Evolutionary conservation across 1,140 invertebrate species (phyloP).

Genomic region (Lasaia peninsularis): DNA sequence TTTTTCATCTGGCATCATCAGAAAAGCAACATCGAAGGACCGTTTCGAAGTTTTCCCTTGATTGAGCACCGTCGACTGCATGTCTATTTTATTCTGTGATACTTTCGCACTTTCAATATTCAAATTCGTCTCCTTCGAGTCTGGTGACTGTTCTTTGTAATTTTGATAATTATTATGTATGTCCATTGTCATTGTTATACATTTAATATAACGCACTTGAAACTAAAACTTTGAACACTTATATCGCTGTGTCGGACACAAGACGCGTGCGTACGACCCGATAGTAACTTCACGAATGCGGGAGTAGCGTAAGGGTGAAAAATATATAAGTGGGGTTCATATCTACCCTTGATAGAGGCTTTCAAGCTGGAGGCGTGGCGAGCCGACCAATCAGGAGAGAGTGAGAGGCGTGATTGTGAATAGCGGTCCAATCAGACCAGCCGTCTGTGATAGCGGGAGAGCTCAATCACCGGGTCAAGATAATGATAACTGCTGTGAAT

Average conservation of each 20-base stretch:
- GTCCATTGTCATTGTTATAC: slow-evolving; percentile 77
- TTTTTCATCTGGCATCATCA: slow-evolving; percentile 91
- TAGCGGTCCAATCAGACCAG: slow-evolving; percentile 50
- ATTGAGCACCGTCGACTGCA: slow-evolving; percentile 55
- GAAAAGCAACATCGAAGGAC: slow-evolving; percentile 91
- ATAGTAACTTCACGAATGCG: slow-evolving; percentile 60
- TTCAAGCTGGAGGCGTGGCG: slow-evolving; percentile 58
- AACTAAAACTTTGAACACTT: slow-evolving; percentile 69
- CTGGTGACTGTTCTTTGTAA: slow-evolving; percentile 68
- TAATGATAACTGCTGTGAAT: slow-evolving; percentile 73
- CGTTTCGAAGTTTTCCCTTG: slow-evolving; percentile 79
- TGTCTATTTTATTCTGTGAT: slow-evolving; percentile 51
- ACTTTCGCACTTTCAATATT: slow-evolving; percentile 68
- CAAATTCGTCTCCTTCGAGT: slow-evolving; percentile 57
- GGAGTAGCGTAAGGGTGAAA: slow-evolving; percentile 63
- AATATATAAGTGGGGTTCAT: slow-evolving; percentile 71
- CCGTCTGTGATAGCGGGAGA: slow-evolving; percentile 49
- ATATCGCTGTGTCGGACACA: slow-evolving; percentile 42
- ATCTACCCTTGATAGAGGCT: slow-evolving; percentile 67
- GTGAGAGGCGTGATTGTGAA: slow-evolving; percentile 55
- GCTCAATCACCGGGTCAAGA: slow-evolving; percentile 73
- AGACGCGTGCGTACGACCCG: slow-evolving; percentile 65
- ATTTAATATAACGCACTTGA: slow-evolving; percentile 53
- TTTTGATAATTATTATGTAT: slow-evolving; percentile 74
- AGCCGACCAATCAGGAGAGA: slow-evolving; percentile 44